Conservation (phyloP, 2,113 vertebrate species). For the Xerus inauris region DNA sequence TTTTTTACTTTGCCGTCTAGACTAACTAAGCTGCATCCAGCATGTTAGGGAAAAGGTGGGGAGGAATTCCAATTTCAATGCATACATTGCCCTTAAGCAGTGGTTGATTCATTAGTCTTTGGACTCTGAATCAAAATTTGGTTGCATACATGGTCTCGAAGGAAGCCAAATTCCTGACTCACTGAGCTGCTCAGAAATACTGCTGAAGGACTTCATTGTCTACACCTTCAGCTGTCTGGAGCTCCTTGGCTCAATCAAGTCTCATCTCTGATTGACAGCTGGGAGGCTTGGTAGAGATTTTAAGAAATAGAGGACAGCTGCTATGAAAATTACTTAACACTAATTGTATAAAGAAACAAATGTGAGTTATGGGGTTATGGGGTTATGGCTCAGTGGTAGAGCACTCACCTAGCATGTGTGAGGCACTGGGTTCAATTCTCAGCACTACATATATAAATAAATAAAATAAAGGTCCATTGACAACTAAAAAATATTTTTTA, state of each 20-base stretch:
- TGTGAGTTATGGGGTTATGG: too few species aligned
- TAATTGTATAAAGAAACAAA: neutral
- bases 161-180: conserved; percentile 51
- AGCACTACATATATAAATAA: too few species aligned
- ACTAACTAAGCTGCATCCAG: conserved; percentile 18
- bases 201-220: neutral
- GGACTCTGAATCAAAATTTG: conserved; percentile 42
- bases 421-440: too few species aligned
- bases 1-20: conserved; percentile 56
- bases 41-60: neutral
- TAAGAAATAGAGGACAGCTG: neutral
- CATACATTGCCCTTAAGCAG: conserved; percentile 50
- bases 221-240: neutral
- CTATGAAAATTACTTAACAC: neutral
- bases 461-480: too few species aligned
- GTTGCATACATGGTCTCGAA: neutral
- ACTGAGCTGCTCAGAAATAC: neutral
- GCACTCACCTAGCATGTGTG: too few species aligned
- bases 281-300: neutral
- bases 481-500: too few species aligned
- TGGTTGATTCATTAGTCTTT: conserved; percentile 64
- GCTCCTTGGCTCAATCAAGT: neutral
- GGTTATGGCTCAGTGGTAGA: too few species aligned
- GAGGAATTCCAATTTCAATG: neutral
- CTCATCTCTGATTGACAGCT: neutral